Conservation (phyloP, 2,113 vertebrate species). For the Thalassoma bifasciatum region DNA sequence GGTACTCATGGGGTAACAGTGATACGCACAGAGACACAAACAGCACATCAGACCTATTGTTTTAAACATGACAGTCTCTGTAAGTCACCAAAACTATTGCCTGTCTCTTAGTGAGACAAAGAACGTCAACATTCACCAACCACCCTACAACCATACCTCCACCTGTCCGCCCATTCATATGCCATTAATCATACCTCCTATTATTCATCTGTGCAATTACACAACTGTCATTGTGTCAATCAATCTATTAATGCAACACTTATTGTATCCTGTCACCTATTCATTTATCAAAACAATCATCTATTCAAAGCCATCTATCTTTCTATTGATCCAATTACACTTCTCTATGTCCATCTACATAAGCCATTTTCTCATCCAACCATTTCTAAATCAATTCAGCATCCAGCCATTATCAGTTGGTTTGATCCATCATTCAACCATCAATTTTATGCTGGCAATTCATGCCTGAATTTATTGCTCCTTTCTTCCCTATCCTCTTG, state of each 20-base stretch:
- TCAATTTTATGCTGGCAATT: not conserved
- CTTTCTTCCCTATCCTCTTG: too few species aligned
- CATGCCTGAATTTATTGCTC: not conserved
- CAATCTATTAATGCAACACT: not conserved
- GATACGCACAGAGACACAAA: constrained; percentile 13
- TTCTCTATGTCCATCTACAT: not conserved
- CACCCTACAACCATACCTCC: not conserved
- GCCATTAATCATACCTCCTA: not conserved
- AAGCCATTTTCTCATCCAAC: too few species aligned
- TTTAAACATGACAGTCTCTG: constrained; percentile 14
- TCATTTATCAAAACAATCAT: not conserved
- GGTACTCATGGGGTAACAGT: constrained; percentile 34
- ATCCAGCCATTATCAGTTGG: too few species aligned
- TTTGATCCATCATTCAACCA: too few species aligned
- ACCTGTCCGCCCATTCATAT: not conserved
- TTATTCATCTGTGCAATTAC: not conserved
- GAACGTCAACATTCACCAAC: not conserved
- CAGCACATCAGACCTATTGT: constrained; percentile 17
- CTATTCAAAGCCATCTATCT: not conserved
- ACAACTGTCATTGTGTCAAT: not conserved
- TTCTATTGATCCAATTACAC: not conserved
- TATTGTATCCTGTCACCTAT: not conserved
- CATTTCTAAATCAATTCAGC: too few species aligned
- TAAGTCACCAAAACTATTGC: constrained; percentile 39
- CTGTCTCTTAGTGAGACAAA: constrained; percentile 14